phyloP scores from a whole-genome alignment of 2,797 vertebrate species.

The Myotis findleyi region DNA sequence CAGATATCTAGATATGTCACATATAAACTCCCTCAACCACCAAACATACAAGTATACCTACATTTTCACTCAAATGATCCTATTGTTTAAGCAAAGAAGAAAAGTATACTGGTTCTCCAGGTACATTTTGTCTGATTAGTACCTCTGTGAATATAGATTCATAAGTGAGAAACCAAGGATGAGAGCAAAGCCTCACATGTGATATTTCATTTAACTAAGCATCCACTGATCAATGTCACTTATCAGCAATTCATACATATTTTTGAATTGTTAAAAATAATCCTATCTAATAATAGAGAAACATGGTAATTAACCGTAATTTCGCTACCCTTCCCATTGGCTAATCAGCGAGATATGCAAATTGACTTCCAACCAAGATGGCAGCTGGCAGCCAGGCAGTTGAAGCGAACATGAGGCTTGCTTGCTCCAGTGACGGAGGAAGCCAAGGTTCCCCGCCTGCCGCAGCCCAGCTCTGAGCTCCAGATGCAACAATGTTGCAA shows the following conservation, averaged over 20 bases:
- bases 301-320: no score
- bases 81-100: neutral
- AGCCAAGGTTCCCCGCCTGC: no score
- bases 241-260: neutral
- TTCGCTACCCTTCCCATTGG: no score
- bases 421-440: no score
- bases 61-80: neutral
- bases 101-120: neutral
- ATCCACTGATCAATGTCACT: neutral
- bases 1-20: neutral
- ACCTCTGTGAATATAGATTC: neutral
- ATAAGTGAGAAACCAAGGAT: neutral
- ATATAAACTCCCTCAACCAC: neutral
- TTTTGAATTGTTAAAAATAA: neutral
- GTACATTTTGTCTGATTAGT: neutral
- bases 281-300: no score
- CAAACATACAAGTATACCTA: neutral
- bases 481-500: no score
- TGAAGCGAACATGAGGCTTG: no score
- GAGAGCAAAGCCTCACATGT: neutral
- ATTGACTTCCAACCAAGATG: no score
- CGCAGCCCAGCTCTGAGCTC: no score
- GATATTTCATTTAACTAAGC: neutral
- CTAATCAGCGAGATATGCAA: no score
- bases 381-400: no score